These are phyloP conservation scores for Baryphthengus martii DNA, from an alignment of 2,113 vertebrate species.

Conservation along the genomic window DNA sequence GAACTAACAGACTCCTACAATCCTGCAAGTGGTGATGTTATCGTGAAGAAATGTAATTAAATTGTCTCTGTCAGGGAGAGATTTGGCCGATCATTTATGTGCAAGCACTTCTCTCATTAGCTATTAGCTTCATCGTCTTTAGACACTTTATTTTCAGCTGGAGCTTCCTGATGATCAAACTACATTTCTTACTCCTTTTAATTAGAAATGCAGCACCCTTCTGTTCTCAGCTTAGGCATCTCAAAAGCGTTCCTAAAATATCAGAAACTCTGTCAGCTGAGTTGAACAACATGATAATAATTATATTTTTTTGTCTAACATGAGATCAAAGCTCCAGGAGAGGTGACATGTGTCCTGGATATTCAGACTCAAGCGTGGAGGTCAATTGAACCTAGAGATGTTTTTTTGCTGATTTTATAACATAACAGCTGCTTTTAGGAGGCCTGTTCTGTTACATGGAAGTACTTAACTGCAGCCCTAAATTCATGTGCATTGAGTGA, in stretches of 20 bases:
- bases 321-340: slow-evolving; percentile 34
- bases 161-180: not conserved
- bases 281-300: slow-evolving; percentile 31
- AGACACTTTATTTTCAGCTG: slow-evolving; percentile 39
- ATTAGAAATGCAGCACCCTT: slow-evolving; percentile 13
- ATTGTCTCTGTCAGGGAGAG: not conserved
- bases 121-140: slow-evolving; percentile 8
- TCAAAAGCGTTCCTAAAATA: slow-evolving; percentile 44
- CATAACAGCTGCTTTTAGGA: slow-evolving; percentile 22
- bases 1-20: not conserved
- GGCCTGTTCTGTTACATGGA: not conserved
- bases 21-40: not conserved
- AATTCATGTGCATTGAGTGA: not conserved
- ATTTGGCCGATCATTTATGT: not conserved
- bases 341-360: not conserved
- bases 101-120: slow-evolving; percentile 16
- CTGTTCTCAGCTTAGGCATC: not conserved
- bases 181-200: slow-evolving; percentile 14
- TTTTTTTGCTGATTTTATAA: slow-evolving; percentile 25
- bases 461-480: not conserved
- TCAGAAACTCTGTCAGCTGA: not conserved
- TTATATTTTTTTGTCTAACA: slow-evolving; percentile 42
- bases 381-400: not conserved
- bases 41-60: slow-evolving; percentile 43
- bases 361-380: slow-evolving; percentile 2